Percentiles rank a stretch among this genome's conserved stretches.
These are phyloP conservation scores for Gnatocerus cornutus DNA, from an alignment of 2,888 invertebrate genomes.

Conservation along the genomic window DNA sequence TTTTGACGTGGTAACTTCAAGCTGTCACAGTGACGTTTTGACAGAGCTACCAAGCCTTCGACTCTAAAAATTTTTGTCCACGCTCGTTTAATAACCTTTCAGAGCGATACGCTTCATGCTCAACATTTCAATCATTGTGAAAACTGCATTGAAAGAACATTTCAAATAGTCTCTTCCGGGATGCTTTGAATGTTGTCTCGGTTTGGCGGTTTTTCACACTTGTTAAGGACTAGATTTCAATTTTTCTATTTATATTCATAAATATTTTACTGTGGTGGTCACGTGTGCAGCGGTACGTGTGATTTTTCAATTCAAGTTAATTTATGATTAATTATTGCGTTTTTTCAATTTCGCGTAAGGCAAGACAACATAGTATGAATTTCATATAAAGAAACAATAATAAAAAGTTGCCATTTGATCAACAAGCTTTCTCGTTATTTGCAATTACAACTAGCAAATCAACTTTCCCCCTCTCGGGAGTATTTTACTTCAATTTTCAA, in stretches of 20 bases:
- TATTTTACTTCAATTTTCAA: background rate
- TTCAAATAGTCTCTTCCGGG: background rate
- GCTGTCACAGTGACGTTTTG: no score
- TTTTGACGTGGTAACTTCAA: no score
- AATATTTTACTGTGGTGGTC: no score
- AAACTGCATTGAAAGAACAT: background rate
- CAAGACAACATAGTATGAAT: background rate
- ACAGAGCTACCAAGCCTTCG: no score
- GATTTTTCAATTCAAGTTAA: no score
- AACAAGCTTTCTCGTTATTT: background rate
- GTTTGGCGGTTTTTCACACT: no score
- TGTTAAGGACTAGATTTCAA: no score
- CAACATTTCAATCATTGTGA: background rate
- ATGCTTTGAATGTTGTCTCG: background rate
- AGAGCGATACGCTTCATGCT: slow-evolving; percentile 1
- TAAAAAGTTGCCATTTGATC: slow-evolving; percentile 5
- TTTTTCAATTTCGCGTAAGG: no score
- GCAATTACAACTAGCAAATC: slow-evolving; percentile 5
- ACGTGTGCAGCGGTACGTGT: no score
- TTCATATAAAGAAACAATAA: background rate
- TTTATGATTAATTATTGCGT: no score
- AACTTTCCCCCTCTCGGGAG: slow-evolving; percentile 2
- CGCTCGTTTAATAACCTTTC: slow-evolving; percentile 5
- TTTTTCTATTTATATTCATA: no score
- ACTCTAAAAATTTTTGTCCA: background rate